These are phyloP conservation scores for Petrosia ficiformis DNA, from an alignment of 37 sponge, comb jelly and placozoan species.

Conservation along the genomic window DNA sequence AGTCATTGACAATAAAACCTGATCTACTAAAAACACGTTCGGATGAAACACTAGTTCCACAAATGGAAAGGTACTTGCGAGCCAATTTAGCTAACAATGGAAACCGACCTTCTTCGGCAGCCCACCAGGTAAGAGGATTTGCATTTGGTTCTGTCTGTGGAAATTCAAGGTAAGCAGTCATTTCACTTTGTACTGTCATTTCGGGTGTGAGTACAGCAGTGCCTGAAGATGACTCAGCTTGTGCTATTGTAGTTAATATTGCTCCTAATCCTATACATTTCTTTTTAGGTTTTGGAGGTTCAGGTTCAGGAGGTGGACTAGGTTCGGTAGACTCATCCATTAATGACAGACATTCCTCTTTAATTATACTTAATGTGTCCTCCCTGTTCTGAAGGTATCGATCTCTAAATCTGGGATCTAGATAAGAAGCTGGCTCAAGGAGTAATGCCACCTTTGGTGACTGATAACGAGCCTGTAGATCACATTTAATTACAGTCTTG, in stretches of 20 bases:
- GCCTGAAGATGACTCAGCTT: not conserved
- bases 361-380: constrained; percentile 6
- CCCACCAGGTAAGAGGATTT: constrained; percentile 34
- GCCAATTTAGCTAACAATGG: constrained; percentile 16
- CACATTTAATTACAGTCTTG: constrained; percentile 5
- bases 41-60: constrained; percentile 32
- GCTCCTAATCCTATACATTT: too few relatives aligned
- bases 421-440: too few relatives aligned
- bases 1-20: constrained; percentile 24
- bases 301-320: too few relatives aligned
- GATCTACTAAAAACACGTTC: constrained; percentile 28
- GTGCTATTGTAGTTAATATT: too few relatives aligned
- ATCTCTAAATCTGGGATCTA: constrained; percentile 46
- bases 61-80: constrained; percentile 23
- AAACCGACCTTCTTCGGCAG: constrained; percentile 11
- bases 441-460: too few relatives aligned
- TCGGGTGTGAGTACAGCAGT: not conserved
- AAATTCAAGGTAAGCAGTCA: not conserved
- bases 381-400: constrained; percentile 22
- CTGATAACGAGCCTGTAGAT: constrained; percentile 1
- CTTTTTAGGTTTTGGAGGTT: too few relatives aligned
- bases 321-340: too few relatives aligned
- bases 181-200: not conserved
- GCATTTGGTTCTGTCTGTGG: constrained; percentile 1
- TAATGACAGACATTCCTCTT: not conserved